These are phyloP conservation scores for Xestia c-nigrum DNA, from an alignment of 2,888 invertebrate genomes.

Conservation along the genomic window DNA sequence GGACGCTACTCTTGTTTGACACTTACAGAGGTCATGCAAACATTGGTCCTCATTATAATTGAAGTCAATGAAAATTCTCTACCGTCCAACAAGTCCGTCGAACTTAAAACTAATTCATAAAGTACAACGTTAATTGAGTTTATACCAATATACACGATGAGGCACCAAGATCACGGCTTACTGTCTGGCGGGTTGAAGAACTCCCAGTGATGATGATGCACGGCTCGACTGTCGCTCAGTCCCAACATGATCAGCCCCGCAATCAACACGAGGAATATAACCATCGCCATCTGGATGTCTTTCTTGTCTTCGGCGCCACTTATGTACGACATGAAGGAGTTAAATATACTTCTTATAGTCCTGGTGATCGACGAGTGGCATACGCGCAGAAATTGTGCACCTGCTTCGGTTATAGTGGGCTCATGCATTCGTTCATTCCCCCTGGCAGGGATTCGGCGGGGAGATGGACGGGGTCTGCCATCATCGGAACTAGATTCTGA, in stretches of 20 bases:
- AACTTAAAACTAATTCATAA: conserved; percentile 59
- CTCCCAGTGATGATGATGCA: conserved; percentile 97
- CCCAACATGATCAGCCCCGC: conserved; percentile 94
- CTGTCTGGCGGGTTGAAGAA: conserved; percentile 95
- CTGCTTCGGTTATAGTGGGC: conserved; percentile 92
- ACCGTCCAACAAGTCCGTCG: conserved; percentile 63
- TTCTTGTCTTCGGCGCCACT: conserved; percentile 92
- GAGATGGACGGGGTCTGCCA: conserved; percentile 83
- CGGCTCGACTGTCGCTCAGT: conserved; percentile 93
- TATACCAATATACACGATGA: conserved; percentile 53
- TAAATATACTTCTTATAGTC: conserved; percentile 93
- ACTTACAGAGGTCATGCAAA: conserved; percentile 17
- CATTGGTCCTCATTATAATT: conserved; percentile 29
- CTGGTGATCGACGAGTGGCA: conserved; percentile 92
- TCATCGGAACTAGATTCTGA: conserved; percentile 90
- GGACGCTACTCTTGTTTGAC: conserved; percentile 30
- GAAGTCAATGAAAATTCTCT: conserved; percentile 19
- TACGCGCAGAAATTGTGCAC: conserved; percentile 93
- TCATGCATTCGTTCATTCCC: conserved; percentile 86
- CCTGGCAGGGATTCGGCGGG: conserved; percentile 81
- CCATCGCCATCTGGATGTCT: conserved; percentile 94
- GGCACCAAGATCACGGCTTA: conserved; percentile 77
- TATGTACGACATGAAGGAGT: conserved; percentile 91
- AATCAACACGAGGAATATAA: conserved; percentile 94
- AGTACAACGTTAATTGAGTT: conserved; percentile 37